Percentiles rank a stretch among this genome's conserved stretches.
Conservation (phyloP, 2,888 invertebrate genomes). For the Polyommatus iphigenia region DNA sequence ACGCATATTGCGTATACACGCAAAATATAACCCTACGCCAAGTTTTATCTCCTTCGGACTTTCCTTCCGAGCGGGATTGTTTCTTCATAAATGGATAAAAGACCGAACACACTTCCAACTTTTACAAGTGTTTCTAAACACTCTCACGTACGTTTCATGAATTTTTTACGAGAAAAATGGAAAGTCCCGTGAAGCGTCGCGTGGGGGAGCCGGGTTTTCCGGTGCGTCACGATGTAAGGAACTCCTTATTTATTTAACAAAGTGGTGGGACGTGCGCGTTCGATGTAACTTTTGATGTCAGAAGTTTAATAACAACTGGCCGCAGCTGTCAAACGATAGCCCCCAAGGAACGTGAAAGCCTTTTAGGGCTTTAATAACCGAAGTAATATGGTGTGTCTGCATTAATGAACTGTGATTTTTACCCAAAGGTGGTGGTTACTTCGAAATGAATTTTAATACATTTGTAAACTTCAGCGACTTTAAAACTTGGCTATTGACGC, state of each 20-base stretch:
- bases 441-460: neutral
- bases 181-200: conserved; percentile 18
- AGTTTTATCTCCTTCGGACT: neutral
- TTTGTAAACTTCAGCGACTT: too few species aligned
- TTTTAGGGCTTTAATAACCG: neutral
- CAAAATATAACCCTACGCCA: neutral
- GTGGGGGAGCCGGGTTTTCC: neutral
- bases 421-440: neutral
- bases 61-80: neutral
- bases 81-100: conserved; percentile 4
- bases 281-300: conserved; percentile 14
- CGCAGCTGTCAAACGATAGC: neutral
- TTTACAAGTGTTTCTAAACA: conserved; percentile 8
- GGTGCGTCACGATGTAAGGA: conserved; percentile 20
- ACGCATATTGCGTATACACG: neutral
- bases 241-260: neutral
- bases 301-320: conserved; percentile 9
- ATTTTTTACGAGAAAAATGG: conserved; percentile 26
- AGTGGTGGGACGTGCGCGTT: neutral
- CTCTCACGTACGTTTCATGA: conserved; percentile 20
- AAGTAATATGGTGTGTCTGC: neutral
- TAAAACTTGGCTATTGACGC: too few species aligned
- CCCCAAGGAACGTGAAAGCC: neutral
- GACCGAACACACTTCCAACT: conserved; percentile 1
- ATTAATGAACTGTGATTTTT: neutral